Conservation (phyloP, 2,797 vertebrate genomes). For the Parambassis ranga region DNA sequence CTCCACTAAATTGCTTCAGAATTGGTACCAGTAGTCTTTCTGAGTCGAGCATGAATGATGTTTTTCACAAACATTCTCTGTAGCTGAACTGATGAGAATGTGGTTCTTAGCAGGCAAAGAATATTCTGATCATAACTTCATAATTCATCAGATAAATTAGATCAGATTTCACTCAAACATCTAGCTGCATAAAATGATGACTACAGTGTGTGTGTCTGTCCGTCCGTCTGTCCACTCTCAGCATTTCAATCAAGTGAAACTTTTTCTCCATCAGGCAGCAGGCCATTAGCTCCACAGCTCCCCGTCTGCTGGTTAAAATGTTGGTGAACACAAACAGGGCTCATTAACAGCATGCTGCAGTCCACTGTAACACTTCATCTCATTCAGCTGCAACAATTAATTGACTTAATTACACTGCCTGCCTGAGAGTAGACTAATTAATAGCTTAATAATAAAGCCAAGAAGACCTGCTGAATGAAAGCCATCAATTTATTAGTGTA, state of each 20-base stretch:
- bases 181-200: too few relatives aligned
- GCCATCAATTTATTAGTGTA: background rate
- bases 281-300: background rate
- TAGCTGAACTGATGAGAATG: too few relatives aligned
- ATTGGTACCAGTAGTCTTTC: too few relatives aligned
- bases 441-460: constrained; percentile 16
- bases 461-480: background rate
- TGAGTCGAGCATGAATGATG: too few relatives aligned
- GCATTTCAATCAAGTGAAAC: background rate
- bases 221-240: background rate
- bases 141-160: too few relatives aligned
- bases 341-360: constrained; percentile 5
- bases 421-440: constrained; percentile 8
- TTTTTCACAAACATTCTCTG: too few relatives aligned
- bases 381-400: constrained; percentile 10
- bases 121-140: too few relatives aligned
- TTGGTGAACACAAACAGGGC: constrained; percentile 3
- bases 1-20: too few relatives aligned
- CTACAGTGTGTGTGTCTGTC: too few relatives aligned
- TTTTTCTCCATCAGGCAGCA: background rate
- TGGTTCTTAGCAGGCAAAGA: too few relatives aligned
- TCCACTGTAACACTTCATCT: background rate
- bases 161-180: too few relatives aligned
- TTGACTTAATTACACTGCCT: constrained; percentile 10
- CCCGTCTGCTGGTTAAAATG: background rate